Percentiles rank a stretch among this genome's conserved stretches.
phyloP scores from a whole-genome alignment of 2,113 vertebrate genomes.

The Strigops habroptila region DNA sequence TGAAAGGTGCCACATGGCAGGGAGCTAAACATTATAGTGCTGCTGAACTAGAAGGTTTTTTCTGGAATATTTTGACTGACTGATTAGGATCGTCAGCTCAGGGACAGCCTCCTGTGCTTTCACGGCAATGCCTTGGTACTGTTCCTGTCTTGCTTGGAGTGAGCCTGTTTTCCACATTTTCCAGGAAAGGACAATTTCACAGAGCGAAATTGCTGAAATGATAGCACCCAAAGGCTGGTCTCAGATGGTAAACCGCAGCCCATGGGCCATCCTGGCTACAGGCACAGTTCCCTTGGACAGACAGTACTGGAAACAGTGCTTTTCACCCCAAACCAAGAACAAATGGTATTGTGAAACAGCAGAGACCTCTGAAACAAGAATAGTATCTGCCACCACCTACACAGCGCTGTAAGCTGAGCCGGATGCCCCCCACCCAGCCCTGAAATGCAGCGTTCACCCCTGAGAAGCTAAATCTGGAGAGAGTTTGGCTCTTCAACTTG shows the following conservation, averaged over 20 bases:
- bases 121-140: neutral
- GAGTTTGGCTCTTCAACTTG: neutral
- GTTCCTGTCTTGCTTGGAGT: neutral
- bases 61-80: neutral
- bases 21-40: neutral
- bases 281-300: neutral
- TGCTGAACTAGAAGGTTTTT: neutral
- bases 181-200: neutral
- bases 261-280: neutral
- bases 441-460: neutral
- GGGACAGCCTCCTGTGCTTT: neutral
- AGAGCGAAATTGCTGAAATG: neutral
- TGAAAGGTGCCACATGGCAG: neutral
- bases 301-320: neutral
- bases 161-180: neutral
- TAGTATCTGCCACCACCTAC: neutral
- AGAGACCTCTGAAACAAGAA: slow-evolving; percentile 4
- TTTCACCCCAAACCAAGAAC: neutral
- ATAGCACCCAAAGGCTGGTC: neutral
- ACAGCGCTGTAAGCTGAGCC: neutral
- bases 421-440: neutral
- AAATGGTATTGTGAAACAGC: slow-evolving; percentile 19
- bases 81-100: neutral
- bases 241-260: neutral
- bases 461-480: neutral